Conservation (phyloP, 2,888 invertebrate species). For the Taphrorychus bicolor region DNA sequence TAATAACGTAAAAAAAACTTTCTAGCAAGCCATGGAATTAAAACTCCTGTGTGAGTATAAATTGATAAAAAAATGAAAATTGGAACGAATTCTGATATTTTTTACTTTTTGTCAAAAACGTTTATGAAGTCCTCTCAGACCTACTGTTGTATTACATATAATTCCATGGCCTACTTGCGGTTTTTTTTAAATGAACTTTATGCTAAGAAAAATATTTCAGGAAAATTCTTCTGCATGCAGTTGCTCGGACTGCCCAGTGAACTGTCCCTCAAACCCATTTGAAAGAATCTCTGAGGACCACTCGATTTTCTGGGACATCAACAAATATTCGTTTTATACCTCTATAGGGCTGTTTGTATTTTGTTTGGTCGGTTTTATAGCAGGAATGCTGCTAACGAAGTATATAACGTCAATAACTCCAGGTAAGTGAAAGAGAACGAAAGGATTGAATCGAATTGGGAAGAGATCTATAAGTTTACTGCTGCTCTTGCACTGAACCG, state of each 20-base stretch:
- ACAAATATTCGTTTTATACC: conserved; percentile 70
- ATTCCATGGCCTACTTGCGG: too few relatives aligned
- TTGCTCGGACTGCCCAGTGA: conserved; percentile 75
- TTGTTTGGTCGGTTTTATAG: conserved; percentile 3
- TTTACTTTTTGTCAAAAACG: too few relatives aligned
- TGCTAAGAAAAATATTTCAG: conserved; percentile 49
- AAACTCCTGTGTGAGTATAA: too few relatives aligned
- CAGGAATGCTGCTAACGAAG: neutral
- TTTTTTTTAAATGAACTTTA: too few relatives aligned
- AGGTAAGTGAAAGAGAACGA: neutral
- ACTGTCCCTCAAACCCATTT: conserved; percentile 67
- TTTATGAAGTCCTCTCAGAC: too few relatives aligned
- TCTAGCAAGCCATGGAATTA: too few relatives aligned
- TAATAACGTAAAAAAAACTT: too few relatives aligned
- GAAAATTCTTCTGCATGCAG: conserved; percentile 70
- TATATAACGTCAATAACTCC: neutral
- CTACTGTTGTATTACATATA: too few relatives aligned
- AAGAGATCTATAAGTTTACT: neutral
- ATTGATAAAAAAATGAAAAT: too few relatives aligned
- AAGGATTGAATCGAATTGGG: neutral
- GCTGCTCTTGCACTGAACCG: too few relatives aligned
- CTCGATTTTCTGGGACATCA: conserved; percentile 67
- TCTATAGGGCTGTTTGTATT: conserved; percentile 51
- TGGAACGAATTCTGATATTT: too few relatives aligned
- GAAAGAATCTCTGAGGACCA: conserved; percentile 50